These are phyloP conservation scores for Heteromormyrus szaboi DNA, from an alignment of 2,797 vertebrate species.

Conservation along the genomic window DNA sequence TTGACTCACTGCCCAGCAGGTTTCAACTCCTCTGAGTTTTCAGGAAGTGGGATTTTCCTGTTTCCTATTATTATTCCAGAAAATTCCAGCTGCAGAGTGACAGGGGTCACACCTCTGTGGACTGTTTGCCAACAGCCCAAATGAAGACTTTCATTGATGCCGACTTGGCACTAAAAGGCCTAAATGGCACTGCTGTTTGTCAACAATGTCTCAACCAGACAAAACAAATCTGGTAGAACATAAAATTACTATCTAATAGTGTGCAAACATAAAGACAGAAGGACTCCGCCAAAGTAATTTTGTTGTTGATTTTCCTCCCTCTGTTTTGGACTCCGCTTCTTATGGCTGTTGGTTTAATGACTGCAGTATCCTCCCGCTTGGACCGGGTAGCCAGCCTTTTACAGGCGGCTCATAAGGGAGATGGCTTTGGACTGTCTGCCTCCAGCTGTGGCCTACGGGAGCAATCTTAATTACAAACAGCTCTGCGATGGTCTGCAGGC, in stretches of 20 bases:
- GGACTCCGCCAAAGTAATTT: neutral
- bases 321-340: neutral
- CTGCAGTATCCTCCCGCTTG: neutral
- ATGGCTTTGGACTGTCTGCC: neutral
- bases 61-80: neutral
- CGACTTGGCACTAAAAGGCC: neutral
- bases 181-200: neutral
- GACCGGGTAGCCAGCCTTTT: neutral
- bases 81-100: neutral
- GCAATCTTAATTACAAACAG: neutral
- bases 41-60: neutral
- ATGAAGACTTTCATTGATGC: neutral
- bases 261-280: neutral
- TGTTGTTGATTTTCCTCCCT: neutral
- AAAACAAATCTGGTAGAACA: neutral
- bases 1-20: neutral
- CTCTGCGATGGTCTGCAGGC: neutral
- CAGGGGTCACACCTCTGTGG: neutral
- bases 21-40: neutral
- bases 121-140: neutral
- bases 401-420: neutral
- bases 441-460: neutral
- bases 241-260: neutral
- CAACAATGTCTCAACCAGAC: neutral
- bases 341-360: neutral